These are phyloP conservation scores for Eclectus roratus DNA, from an alignment of 2,113 vertebrate species.

Conservation along the genomic window DNA sequence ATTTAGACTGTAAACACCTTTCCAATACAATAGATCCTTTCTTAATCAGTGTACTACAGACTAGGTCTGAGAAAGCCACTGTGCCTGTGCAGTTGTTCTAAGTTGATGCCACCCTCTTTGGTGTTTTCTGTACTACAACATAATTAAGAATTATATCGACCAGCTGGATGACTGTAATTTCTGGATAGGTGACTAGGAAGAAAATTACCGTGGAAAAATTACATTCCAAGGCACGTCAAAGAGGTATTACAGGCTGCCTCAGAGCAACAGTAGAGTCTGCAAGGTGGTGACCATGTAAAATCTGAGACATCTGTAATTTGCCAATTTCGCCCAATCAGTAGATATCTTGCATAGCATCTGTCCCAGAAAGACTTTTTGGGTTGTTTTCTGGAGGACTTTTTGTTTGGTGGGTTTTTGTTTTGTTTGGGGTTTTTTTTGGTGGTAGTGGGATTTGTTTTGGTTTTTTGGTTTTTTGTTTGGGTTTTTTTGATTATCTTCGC, in stretches of 20 bases:
- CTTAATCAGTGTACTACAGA: neutral
- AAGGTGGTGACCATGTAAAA: neutral
- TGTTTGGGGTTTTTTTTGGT: neutral
- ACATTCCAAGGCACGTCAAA: neutral
- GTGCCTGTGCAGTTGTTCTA: neutral
- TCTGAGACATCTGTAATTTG: neutral
- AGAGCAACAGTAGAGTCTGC: neutral
- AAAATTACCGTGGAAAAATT: neutral
- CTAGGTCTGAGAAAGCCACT: neutral
- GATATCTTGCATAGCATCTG: neutral
- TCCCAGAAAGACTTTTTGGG: neutral
- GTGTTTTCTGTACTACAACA: neutral
- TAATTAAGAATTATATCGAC: neutral
- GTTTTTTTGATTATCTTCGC: neutral
- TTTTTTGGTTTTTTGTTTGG: too few relatives aligned
- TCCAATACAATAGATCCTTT: neutral
- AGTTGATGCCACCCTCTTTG: neutral
- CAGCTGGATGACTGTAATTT: neutral
- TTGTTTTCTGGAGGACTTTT: neutral
- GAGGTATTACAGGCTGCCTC: neutral
- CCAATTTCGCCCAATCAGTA: neutral
- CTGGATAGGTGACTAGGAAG: neutral
- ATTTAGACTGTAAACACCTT: constrained; percentile 27
- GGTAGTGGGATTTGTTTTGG: neutral
- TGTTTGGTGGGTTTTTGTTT: neutral